A percentile compares a stretch with the other conserved stretches of the same genome.
Evolutionary conservation across 1,140 invertebrate species (phyloP).

Genomic region (Panagrolaimus sp.): DNA sequence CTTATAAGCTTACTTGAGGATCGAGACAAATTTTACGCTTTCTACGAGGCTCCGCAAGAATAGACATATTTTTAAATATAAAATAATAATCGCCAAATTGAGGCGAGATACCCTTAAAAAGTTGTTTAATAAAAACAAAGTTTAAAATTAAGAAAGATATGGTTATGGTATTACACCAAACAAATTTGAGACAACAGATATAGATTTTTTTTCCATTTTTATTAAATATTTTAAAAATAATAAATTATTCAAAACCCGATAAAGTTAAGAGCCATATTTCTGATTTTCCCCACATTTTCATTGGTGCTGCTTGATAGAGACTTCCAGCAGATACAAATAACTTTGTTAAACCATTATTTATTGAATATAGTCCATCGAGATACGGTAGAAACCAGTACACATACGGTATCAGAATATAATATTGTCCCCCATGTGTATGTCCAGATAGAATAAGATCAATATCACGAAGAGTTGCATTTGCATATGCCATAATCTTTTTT

Average conservation of each 20-base stretch:
- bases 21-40: conserved; percentile 51
- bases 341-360: conserved; percentile 30
- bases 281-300: conserved; percentile 41
- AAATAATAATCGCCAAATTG: too few relatives aligned
- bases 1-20: conserved; percentile 24
- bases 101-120: neutral
- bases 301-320: conserved; percentile 43
- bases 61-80: conserved; percentile 40
- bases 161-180: too few relatives aligned
- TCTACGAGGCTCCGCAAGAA: conserved; percentile 46
- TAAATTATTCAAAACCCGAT: conserved; percentile 13
- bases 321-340: conserved; percentile 43
- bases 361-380: conserved; percentile 33
- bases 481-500: conserved; percentile 28
- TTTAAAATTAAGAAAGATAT: too few relatives aligned
- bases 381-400: conserved; percentile 45
- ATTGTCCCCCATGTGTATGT: conserved; percentile 36
- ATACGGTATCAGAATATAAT: conserved; percentile 37
- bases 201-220: too few relatives aligned
- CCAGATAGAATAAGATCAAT: conserved; percentile 42
- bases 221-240: neutral
- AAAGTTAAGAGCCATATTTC: conserved; percentile 36
- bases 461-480: conserved; percentile 7
- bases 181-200: too few relatives aligned
- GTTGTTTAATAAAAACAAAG: too few relatives aligned